Percentiles rank a stretch among this genome's conserved stretches.
phyloP scores from a whole-genome alignment of 2,113 vertebrate genomes.

The Dinomys branickii region DNA sequence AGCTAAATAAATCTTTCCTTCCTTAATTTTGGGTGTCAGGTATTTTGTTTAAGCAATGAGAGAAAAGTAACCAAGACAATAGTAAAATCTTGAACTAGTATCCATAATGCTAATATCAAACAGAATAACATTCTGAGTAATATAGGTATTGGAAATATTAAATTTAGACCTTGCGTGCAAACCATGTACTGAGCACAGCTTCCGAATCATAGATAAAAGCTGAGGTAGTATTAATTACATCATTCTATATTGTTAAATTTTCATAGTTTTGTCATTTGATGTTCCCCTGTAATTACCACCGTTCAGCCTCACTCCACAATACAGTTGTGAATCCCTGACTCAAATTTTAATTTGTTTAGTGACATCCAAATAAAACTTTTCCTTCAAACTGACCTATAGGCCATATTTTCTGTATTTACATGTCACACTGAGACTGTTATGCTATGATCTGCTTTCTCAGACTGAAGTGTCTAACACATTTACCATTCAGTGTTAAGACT shows the following conservation, averaged over 20 bases:
- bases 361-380: background rate
- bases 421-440: background rate
- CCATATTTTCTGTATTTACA: background rate
- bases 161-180: background rate
- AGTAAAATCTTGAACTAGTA: background rate
- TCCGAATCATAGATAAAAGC: background rate
- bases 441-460: background rate
- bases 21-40: too few species aligned
- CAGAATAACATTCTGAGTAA: background rate
- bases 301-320: background rate
- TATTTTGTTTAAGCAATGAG: too few species aligned
- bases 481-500: background rate
- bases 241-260: constrained; percentile 15
- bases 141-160: background rate
- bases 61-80: too few species aligned
- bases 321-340: background rate
- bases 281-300: background rate
- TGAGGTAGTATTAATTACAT: background rate
- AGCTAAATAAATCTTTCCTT: too few species aligned
- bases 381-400: background rate
- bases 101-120: background rate
- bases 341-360: background rate
- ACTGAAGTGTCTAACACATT: background rate
- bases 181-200: background rate
- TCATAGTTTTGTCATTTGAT: background rate